Conservation (phyloP, 2,113 vertebrate genomes). For the Dipodomys stephensi region DNA sequence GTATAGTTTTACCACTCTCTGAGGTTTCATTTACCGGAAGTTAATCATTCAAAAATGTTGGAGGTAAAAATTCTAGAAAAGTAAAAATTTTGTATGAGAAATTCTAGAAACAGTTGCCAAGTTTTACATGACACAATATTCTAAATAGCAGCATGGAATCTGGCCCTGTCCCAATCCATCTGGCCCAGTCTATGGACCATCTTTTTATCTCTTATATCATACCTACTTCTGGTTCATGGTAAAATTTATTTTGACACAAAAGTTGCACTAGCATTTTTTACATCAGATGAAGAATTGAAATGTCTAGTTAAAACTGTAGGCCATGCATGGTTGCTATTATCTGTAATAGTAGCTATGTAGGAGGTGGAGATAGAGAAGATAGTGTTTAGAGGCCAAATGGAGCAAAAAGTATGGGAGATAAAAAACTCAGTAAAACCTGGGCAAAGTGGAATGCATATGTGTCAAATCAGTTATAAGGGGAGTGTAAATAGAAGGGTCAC, state of each 20-base stretch:
- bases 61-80: background rate
- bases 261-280: conserved; percentile 64
- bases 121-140: background rate
- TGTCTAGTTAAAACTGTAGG: conserved; percentile 28
- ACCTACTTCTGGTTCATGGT: conserved; percentile 48
- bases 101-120: background rate
- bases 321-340: no score
- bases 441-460: no score
- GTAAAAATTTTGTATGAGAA: background rate
- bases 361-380: no score
- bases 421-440: no score
- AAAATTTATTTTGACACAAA: conserved; percentile 71
- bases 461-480: no score
- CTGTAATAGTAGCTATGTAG: no score
- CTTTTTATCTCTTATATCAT: background rate
- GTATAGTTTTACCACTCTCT: background rate
- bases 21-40: background rate
- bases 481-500: no score
- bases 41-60: background rate
- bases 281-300: conserved; percentile 57
- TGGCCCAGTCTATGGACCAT: background rate
- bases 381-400: no score
- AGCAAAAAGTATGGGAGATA: no score
- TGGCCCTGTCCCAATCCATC: no score
- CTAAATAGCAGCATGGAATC: background rate